A percentile compares a stretch with the other conserved stretches of the same genome.
These are phyloP conservation scores for Otus sunia DNA, from an alignment of 2,113 vertebrate species.

Conservation along the genomic window DNA sequence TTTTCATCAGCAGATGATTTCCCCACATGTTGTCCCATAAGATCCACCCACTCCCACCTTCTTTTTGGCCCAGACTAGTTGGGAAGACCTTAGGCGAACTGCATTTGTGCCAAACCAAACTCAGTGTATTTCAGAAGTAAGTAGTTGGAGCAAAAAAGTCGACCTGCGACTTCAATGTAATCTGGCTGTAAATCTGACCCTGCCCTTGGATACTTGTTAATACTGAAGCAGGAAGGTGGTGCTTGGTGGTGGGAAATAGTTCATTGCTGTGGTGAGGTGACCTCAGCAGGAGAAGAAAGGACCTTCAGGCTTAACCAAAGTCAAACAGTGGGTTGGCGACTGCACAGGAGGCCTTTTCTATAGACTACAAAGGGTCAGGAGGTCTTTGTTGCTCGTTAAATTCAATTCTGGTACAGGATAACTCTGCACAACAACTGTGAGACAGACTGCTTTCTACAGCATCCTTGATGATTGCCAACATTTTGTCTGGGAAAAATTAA, in stretches of 20 bases:
- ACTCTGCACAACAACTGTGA: not conserved
- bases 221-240: not conserved
- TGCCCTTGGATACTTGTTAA: not conserved
- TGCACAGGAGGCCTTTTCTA: not conserved
- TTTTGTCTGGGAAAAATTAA: not conserved
- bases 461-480: not conserved
- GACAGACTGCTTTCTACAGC: not conserved
- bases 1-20: not conserved
- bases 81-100: not conserved
- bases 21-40: not conserved
- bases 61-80: not conserved
- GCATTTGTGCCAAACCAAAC: rapidly evolving
- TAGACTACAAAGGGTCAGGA: not conserved
- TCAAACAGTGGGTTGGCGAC: rapidly evolving
- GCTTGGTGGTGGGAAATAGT: not conserved
- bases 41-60: not conserved
- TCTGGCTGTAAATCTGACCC: not conserved
- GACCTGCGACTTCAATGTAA: rapidly evolving
- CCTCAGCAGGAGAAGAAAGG: not conserved
- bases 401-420: not conserved
- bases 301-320: not conserved
- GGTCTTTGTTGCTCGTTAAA: not conserved
- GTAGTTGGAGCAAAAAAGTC: not conserved
- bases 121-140: rapidly evolving
- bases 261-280: not conserved